phyloP scores from a whole-genome alignment of 2,888 invertebrate species.

The Mechanitis mazaeus region DNA sequence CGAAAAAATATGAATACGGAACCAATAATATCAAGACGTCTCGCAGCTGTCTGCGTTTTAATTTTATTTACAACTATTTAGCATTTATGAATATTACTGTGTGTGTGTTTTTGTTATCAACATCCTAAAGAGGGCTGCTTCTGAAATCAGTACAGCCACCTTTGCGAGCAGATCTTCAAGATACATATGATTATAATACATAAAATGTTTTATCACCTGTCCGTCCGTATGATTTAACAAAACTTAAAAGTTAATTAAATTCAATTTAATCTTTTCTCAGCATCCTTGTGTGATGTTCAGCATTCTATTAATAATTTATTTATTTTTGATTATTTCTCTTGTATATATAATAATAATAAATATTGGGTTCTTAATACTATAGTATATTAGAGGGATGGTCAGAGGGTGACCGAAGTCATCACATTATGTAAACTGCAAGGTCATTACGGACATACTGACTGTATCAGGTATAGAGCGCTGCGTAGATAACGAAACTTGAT shows the following conservation, averaged over 20 bases:
- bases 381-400: slow-evolving; percentile 20
- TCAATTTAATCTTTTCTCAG: not conserved
- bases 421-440: slow-evolving; percentile 71
- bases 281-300: no score
- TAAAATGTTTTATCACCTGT: slow-evolving; percentile 39
- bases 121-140: slow-evolving; percentile 11
- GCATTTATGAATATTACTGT: slow-evolving; percentile 26
- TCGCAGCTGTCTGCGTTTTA: slow-evolving; percentile 3
- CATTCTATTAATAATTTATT: no score
- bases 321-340: not conserved
- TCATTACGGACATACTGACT: slow-evolving; percentile 59
- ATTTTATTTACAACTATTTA: slow-evolving; percentile 17
- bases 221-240: not conserved
- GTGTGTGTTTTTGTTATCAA: slow-evolving; percentile 14
- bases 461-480: slow-evolving; percentile 37
- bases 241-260: not conserved
- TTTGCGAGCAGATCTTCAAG: slow-evolving; percentile 18
- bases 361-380: not conserved
- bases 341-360: no score
- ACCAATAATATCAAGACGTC: not conserved
- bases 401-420: slow-evolving; percentile 52
- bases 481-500: slow-evolving; percentile 37
- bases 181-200: slow-evolving; percentile 24
- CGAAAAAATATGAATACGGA: not conserved
- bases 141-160: slow-evolving; percentile 23